Conservation (phyloP, 2,113 vertebrate genomes). For the Mobula hypostoma region DNA sequence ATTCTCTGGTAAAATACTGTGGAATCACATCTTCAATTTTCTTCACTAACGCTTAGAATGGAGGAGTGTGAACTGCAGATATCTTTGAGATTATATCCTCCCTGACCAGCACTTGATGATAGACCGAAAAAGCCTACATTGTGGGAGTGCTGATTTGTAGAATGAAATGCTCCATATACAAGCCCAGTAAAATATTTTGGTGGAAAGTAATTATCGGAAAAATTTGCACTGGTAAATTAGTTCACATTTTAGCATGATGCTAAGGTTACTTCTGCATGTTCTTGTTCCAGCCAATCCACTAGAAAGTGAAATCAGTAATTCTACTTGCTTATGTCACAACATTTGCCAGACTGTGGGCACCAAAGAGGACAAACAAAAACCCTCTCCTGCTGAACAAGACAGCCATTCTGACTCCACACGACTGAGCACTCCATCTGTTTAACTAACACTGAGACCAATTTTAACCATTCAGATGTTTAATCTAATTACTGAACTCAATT, state of each 20-base stretch:
- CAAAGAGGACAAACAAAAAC: slow-evolving; percentile 59
- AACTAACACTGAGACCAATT: slow-evolving; percentile 47
- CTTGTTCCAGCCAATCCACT: slow-evolving; percentile 55
- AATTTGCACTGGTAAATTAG: slow-evolving; percentile 65
- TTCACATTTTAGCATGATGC: slow-evolving; percentile 60
- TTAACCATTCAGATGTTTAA: slow-evolving; percentile 49
- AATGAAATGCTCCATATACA: slow-evolving; percentile 66
- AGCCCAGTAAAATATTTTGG: slow-evolving; percentile 81
- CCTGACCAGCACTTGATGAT: slow-evolving; percentile 68
- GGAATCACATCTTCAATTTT: slow-evolving; percentile 53
- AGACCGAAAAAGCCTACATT: slow-evolving; percentile 62
- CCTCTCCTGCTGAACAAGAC: slow-evolving; percentile 51
- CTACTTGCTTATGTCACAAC: slow-evolving; percentile 68
- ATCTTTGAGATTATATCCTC: slow-evolving; percentile 61
- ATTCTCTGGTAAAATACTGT: slow-evolving; percentile 55
- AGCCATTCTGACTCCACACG: slow-evolving; percentile 50
- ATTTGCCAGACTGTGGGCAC: slow-evolving; percentile 63
- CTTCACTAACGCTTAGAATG: slow-evolving; percentile 61
- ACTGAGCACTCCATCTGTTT: slow-evolving; percentile 76
- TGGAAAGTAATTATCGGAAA: slow-evolving; percentile 75
- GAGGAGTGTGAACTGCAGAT: slow-evolving; percentile 59
- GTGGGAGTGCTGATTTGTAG: slow-evolving; percentile 66
- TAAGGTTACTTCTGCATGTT: slow-evolving; percentile 62
- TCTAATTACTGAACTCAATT: slow-evolving; percentile 51
- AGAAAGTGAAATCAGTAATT: slow-evolving; percentile 59